Evolutionary conservation across 1,140 invertebrate genomes (phyloP).

Genomic region (Drosophila malerkotliana): DNA sequence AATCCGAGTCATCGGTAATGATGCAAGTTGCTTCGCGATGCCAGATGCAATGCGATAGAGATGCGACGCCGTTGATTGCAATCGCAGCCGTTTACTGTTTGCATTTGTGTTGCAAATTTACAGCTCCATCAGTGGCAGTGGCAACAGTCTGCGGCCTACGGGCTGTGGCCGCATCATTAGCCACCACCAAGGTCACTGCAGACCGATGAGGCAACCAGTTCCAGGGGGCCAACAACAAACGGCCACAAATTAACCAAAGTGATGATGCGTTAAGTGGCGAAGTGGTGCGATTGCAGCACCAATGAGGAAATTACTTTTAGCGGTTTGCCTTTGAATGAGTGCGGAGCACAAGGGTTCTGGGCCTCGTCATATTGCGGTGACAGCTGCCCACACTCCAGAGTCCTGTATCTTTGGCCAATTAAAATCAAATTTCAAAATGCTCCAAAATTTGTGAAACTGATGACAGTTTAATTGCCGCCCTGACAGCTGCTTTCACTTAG

Average conservation of each 20-base stretch:
- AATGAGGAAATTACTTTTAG: conserved; percentile 75
- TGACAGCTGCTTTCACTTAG: conserved; percentile 73
- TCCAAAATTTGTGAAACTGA: conserved; percentile 58
- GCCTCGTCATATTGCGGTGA: conserved; percentile 35
- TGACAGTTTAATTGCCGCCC: conserved; percentile 73
- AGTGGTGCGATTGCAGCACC: conserved; percentile 58
- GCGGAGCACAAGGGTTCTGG: neutral
- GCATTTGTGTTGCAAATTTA: conserved; percentile 81
- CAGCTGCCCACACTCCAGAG: conserved; percentile 61
- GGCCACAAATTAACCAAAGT: conserved; percentile 74
- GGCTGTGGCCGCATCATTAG: conserved; percentile 59
- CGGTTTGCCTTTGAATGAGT: conserved; percentile 48
- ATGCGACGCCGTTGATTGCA: conserved; percentile 73
- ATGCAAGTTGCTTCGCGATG: conserved; percentile 43
- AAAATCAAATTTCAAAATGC: conserved; percentile 77
- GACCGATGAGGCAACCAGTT: conserved; percentile 63
- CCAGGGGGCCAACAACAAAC: conserved; percentile 36
- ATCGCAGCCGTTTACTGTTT: conserved; percentile 64
- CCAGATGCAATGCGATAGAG: conserved; percentile 64
- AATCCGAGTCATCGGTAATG: conserved; percentile 38
- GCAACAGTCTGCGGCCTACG: conserved; percentile 4
- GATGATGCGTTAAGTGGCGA: conserved; percentile 77
- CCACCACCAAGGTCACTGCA: conserved; percentile 61
- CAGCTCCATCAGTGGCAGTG: conserved; percentile 60
- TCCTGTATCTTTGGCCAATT: conserved; percentile 64